Percentiles rank a stretch among this genome's conserved stretches.
Evolutionary conservation across 2,797 vertebrate species (phyloP).

Genomic region (Natrix natrix): DNA sequence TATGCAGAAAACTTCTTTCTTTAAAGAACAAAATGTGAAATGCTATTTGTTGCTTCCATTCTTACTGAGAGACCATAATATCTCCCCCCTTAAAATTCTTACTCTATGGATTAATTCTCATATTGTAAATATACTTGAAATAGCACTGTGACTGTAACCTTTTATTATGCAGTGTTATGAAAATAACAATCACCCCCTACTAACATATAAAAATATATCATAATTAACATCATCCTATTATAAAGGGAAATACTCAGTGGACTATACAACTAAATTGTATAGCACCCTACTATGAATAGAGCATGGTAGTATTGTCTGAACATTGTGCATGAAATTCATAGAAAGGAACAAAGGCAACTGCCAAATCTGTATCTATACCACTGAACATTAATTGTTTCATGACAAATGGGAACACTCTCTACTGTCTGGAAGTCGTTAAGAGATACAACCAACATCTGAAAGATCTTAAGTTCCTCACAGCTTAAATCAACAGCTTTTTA

Average conservation of each 20-base stretch:
- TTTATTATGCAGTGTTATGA: background rate
- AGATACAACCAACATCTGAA: background rate
- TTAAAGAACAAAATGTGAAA: background rate
- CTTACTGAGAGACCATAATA: too few relatives aligned
- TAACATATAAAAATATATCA: background rate
- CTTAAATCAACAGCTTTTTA: background rate
- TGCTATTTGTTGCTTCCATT: background rate
- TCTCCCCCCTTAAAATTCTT: background rate
- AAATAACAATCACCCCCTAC: background rate
- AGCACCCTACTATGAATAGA: background rate
- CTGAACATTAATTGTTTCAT: background rate
- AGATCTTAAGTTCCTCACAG: background rate
- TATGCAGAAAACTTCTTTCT: background rate
- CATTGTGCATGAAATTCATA: background rate
- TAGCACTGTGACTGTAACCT: background rate
- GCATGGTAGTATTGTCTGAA: background rate
- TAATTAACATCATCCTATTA: background rate
- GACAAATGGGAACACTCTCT: background rate
- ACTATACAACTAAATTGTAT: background rate
- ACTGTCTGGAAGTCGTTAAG: background rate
- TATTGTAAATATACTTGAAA: background rate
- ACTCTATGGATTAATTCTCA: background rate
- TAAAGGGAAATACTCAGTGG: background rate
- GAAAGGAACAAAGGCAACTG: background rate
- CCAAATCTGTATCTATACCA: background rate